Base-by-base conservation (phyloP, 2,113 vertebrate species). In the Ceratotherium simum region DNA sequence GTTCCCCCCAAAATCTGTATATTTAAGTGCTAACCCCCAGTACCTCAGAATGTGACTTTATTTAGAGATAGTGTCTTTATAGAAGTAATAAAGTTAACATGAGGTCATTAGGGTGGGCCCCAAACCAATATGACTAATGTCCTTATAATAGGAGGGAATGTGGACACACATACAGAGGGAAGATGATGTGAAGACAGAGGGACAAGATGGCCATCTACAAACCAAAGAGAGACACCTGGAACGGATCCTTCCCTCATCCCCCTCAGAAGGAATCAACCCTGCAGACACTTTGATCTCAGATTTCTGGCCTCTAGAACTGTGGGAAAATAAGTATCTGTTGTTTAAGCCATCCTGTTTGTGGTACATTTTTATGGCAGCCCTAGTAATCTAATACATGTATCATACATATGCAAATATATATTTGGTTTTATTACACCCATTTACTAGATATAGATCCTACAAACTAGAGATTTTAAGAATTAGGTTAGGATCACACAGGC, bases 391-490 rank as follows among this genome's bases (percentile, higher is more conserved):
- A 88, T 54, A 69, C 4, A 13, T 18, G 27, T 56, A 75, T 23
- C n/a, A 83, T 33, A 46, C 54, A 94, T 60, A 33, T 16, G 23
- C 6, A 90, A 92, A 92, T 58, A 78, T 16, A 27, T 20, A 84
- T 54, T 58, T 69, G 42, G 13, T 84, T 83, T 51, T 83, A 73
- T 51, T 82, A n/a, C 48, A 78, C 3, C 3, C 31, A 69, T 64
- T 48, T 93, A 33, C 27, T 69, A 90, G 36, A 69, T 18, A 73
- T 2, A 0, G 20, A 42, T 23, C 64, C 65, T 72, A 62, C 39
- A 91, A 84, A 83, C 36, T 33, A 75, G 69, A 95, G 46, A 78
- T 69, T 72, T 81, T 87, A 92, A 79, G 65, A 95, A 88, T 64
- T 39, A 93, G 80, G 31, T 72, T 70, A 96, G 33, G 27, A 83